Evolutionary conservation across 2,113 vertebrate species (phyloP).

Genomic region (Oncorhynchus masou): DNA sequence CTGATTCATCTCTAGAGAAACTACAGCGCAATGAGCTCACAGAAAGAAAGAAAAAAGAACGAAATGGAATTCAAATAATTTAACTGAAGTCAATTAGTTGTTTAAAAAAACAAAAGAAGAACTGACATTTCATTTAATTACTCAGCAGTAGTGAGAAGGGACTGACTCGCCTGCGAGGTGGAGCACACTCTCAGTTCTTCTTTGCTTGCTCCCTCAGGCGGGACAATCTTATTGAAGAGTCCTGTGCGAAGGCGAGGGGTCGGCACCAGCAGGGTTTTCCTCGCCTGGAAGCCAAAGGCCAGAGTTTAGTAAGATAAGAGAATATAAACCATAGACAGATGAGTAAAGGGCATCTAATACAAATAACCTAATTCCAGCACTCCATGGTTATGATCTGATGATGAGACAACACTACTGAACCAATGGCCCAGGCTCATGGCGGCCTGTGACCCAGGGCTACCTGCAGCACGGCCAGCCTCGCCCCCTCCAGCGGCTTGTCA

Average conservation of each 20-base stretch:
- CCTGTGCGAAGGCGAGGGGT: conserved; percentile 88
- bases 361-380: no score
- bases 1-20: no score
- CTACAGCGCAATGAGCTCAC: no score
- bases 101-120: no score
- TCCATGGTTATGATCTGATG: no score
- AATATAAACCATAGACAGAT: background rate
- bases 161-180: conserved; percentile 78
- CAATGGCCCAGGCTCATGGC: background rate
- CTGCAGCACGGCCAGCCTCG: conserved; percentile 83
- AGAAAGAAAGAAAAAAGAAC: no score
- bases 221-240: conserved; percentile 87
- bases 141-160: no score
- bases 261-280: conserved; percentile 88
- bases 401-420: no score
- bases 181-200: conserved; percentile 82
- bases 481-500: conserved; percentile 91
- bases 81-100: no score
- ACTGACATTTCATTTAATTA: no score
- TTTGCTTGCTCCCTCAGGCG: conserved; percentile 82
- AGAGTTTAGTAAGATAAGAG: background rate
- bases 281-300: conserved; percentile 70
- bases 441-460: conserved; percentile 66
- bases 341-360: background rate
- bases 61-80: no score